A percentile compares a stretch with the other conserved stretches of the same genome.
Conservation (phyloP, 2,113 vertebrate genomes). For the Irena cyanogastra region DNA sequence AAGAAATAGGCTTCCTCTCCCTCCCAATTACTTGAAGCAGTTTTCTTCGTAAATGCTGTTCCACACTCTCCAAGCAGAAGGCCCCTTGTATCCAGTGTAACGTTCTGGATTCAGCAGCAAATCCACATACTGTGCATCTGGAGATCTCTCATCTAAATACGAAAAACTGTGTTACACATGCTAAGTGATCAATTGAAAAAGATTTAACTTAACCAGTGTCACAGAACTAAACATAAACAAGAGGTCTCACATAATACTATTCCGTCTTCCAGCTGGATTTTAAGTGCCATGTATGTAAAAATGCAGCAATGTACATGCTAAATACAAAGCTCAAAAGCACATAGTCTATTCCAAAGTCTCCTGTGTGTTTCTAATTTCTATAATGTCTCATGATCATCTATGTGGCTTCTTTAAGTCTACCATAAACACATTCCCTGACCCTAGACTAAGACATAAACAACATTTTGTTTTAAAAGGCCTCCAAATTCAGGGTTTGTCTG, state of each 20-base stretch:
- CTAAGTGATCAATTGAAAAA: neutral
- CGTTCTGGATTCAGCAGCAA: constrained; percentile 90
- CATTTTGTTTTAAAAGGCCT: neutral
- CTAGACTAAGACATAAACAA: neutral
- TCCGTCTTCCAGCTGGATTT: neutral
- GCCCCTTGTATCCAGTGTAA: constrained; percentile 91
- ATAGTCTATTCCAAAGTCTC: neutral
- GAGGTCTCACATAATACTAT: neutral
- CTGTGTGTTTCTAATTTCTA: neutral
- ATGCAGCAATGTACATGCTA: neutral
- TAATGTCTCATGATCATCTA: neutral
- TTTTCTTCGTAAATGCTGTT: constrained; percentile 99
- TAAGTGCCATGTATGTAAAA: neutral
- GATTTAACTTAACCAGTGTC: neutral
- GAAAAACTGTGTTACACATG: constrained; percentile 1
- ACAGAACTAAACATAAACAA: neutral
- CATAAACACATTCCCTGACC: neutral
- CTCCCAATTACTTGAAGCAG: constrained; percentile 90
- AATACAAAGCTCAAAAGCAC: neutral
- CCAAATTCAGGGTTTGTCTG: neutral
- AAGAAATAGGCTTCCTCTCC: neutral
- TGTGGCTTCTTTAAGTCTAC: neutral
- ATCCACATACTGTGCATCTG: constrained; percentile 91
- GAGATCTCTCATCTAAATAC: constrained; percentile 85
- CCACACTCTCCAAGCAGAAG: constrained; percentile 95